Percentiles rank a stretch among this genome's conserved stretches.
Evolutionary conservation across 2,113 vertebrate genomes (phyloP).

Genomic region (Pristiophorus japonicus): DNA sequence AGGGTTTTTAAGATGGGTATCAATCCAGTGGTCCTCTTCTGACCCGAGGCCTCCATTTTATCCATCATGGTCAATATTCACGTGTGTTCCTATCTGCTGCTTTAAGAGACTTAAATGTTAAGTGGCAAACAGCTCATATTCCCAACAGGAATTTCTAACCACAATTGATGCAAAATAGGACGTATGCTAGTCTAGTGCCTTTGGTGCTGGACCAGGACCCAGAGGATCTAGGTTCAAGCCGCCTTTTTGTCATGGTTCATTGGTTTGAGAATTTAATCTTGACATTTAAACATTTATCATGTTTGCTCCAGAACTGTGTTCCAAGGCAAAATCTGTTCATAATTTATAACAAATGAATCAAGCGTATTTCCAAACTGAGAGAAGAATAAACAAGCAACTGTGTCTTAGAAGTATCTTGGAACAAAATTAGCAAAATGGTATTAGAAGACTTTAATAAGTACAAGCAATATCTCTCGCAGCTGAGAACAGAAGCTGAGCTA

Average conservation of each 20-base stretch:
- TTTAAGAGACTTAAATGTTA: background rate
- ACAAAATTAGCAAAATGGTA: background rate
- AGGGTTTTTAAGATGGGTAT: background rate
- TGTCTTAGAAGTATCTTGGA: background rate
- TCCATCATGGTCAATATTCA: background rate
- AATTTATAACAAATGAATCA: background rate
- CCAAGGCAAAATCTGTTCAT: background rate
- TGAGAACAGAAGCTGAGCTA: background rate
- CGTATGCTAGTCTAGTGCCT: background rate
- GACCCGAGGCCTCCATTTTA: background rate
- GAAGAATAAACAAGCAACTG: background rate
- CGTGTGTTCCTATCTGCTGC: background rate
- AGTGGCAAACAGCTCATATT: background rate
- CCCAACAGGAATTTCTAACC: background rate
- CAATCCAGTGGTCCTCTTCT: background rate
- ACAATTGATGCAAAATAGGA: background rate
- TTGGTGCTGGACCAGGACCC: background rate
- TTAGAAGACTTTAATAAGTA: background rate
- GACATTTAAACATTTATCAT: background rate
- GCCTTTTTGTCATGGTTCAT: background rate
- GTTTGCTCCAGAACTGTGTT: background rate
- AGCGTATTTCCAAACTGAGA: background rate
- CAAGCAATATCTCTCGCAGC: background rate
- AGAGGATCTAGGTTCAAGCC: background rate
- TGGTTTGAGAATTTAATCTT: background rate